Conservation (phyloP, 2,797 vertebrate species). For the Loriculus beryllinus region DNA sequence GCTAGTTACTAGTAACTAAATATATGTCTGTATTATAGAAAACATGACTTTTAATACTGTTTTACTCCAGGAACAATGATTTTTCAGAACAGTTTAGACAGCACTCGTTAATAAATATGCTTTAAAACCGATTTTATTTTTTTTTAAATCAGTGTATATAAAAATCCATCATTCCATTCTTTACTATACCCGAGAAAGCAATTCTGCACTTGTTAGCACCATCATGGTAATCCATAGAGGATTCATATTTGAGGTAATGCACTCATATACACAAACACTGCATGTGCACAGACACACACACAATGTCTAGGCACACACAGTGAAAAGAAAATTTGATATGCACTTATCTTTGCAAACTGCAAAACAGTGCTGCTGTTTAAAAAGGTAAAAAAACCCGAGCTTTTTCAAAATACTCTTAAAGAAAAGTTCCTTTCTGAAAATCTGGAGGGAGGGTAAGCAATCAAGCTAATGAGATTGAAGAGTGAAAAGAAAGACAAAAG, state of each 20-base stretch:
- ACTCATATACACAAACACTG: background rate
- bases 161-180: background rate
- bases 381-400: background rate
- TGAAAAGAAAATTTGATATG: background rate
- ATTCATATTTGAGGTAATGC: background rate
- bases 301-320: background rate
- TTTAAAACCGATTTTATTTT: background rate
- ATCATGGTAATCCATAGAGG: background rate
- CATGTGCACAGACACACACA: fast-evolving
- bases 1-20: background rate
- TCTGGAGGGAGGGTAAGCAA: background rate
- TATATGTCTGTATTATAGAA: background rate
- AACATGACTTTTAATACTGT: background rate
- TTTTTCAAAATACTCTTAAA: background rate
- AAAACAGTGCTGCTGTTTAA: background rate
- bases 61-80: background rate
- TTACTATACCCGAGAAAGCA: background rate
- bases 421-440: background rate
- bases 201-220: background rate
- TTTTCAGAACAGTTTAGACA: background rate
- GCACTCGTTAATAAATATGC: background rate
- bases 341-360: background rate
- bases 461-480: background rate
- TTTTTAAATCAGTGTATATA: background rate
- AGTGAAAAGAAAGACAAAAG: background rate